Conservation (phyloP, 2,797 vertebrate genomes). For the Hypotaenidia philippensis region DNA sequence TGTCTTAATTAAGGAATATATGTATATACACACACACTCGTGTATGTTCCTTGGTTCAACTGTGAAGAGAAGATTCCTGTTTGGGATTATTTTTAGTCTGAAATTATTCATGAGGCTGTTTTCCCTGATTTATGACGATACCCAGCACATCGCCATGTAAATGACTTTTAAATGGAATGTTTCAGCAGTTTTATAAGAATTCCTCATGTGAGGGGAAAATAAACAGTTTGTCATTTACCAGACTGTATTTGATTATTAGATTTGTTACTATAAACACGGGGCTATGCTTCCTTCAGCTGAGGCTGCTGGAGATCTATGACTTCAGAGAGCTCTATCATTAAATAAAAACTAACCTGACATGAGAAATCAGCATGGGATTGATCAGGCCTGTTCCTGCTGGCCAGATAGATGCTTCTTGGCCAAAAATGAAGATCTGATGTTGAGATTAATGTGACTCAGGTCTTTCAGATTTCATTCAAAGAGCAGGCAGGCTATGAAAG, state of each 20-base stretch:
- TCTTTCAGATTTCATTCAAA: background rate
- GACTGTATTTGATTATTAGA: constrained; percentile 34
- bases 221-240: constrained; percentile 53
- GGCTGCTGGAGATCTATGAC: background rate
- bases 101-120: constrained; percentile 35
- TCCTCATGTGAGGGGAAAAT: constrained; percentile 44
- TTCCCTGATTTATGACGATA: constrained; percentile 25
- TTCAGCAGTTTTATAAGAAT: constrained; percentile 50
- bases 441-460: background rate
- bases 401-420: background rate
- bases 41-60: background rate
- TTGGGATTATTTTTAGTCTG: constrained; percentile 33
- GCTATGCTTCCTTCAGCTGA: background rate
- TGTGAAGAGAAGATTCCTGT: background rate
- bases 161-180: constrained; percentile 49
- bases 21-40: background rate
- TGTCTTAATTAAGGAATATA: background rate
- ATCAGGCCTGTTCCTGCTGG: background rate
- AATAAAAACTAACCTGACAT: background rate
- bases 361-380: background rate
- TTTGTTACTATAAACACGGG: constrained; percentile 39
- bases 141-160: background rate
- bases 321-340: background rate
- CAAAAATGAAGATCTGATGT: background rate
- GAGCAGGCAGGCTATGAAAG: background rate